phyloP scores from a whole-genome alignment of 1,140 invertebrate species.

The Nasonia longicornis region DNA sequence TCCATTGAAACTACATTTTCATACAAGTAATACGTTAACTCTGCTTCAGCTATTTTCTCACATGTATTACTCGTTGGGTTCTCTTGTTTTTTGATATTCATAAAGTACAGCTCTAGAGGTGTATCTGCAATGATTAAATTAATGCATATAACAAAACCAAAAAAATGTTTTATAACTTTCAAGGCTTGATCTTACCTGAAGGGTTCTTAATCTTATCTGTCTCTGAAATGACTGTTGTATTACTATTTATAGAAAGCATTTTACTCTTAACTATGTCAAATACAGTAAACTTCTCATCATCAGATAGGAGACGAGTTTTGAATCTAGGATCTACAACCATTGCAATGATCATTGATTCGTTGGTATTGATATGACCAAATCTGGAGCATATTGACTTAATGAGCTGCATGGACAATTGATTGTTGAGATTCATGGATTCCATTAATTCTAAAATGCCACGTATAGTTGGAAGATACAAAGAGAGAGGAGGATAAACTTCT shows the following conservation, averaged over 20 bases:
- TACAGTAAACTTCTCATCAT: slow-evolving; percentile 43
- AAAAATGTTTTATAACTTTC: background rate
- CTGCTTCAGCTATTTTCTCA: slow-evolving; percentile 42
- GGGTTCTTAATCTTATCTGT: slow-evolving; percentile 30
- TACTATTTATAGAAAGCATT: slow-evolving; percentile 30
- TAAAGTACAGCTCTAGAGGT: slow-evolving; percentile 37
- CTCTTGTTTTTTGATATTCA: slow-evolving; percentile 31
- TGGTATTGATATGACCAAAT: slow-evolving; percentile 43
- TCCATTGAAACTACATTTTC: slow-evolving; percentile 39
- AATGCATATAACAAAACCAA: background rate
- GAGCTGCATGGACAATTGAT: slow-evolving; percentile 24
- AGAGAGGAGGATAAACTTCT: slow-evolving; percentile 40
- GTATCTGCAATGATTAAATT: slow-evolving; percentile 21
- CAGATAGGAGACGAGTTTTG: slow-evolving; percentile 40
- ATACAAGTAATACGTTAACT: slow-evolving; percentile 38
- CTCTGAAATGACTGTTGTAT: slow-evolving; percentile 9
- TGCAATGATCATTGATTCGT: slow-evolving; percentile 43
- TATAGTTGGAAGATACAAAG: slow-evolving; percentile 42
- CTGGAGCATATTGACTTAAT: slow-evolving; percentile 40
- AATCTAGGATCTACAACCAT: slow-evolving; percentile 46
- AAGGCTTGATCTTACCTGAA: slow-evolving; percentile 26
- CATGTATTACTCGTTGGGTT: slow-evolving; percentile 9
- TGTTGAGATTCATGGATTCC: slow-evolving; percentile 33
- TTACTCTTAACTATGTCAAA: slow-evolving; percentile 43
- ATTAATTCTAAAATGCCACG: slow-evolving; percentile 44